A percentile compares a stretch with the other conserved stretches of the same genome.
Evolutionary conservation across 2,797 vertebrate genomes (phyloP).

Genomic region (Caiman crocodilus): DNA sequence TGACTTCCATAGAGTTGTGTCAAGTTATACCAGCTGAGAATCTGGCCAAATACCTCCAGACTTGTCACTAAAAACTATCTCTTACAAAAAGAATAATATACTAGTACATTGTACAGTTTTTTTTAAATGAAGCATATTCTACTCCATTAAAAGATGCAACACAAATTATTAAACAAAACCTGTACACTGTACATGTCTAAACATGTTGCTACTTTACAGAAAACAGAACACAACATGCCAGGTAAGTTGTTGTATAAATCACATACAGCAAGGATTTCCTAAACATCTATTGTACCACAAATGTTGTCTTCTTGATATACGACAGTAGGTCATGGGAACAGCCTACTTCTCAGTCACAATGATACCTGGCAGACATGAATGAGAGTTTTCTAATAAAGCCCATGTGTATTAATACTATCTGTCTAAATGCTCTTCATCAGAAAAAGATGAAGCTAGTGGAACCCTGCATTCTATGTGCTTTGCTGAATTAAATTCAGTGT

Average conservation of each 20-base stretch:
- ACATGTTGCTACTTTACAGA: neutral
- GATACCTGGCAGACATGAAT: neutral
- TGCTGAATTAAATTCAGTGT: neutral
- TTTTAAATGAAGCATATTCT: neutral
- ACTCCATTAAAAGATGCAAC: slow-evolving; percentile 28
- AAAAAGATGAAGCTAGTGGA: neutral
- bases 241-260: neutral
- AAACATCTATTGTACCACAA: neutral
- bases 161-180: slow-evolving; percentile 28
- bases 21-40: neutral
- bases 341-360: neutral
- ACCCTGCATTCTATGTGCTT: neutral
- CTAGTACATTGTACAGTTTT: neutral
- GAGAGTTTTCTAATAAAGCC: slow-evolving; percentile 12
- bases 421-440: neutral
- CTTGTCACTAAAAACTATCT: slow-evolving; percentile 4
- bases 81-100: neutral
- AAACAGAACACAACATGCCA: neutral
- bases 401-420: neutral
- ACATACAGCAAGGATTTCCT: neutral
- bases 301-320: neutral
- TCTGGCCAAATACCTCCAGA: neutral
- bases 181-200: slow-evolving; percentile 2
- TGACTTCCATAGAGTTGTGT: neutral
- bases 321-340: neutral